These are phyloP conservation scores for Podabrus alpinus DNA, from an alignment of 2,888 invertebrate species.

Conservation along the genomic window DNA sequence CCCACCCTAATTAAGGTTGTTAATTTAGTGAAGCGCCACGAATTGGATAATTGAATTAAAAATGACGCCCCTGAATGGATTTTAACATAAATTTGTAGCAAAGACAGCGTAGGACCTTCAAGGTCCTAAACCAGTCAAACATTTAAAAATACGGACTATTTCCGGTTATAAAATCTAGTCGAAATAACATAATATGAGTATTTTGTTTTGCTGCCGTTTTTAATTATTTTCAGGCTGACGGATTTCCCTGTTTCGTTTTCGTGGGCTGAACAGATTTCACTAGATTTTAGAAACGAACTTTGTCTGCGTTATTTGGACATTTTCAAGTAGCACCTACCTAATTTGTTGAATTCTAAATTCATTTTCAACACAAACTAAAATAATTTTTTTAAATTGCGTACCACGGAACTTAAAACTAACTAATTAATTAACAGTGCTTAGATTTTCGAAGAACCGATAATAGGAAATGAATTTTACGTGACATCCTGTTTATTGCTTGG, in stretches of 20 bases:
- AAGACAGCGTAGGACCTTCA: background rate
- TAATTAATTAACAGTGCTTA: background rate
- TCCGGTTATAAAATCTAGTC: background rate
- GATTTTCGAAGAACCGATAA: background rate
- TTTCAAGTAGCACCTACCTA: background rate
- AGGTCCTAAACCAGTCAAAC: background rate
- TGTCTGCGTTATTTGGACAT: no score
- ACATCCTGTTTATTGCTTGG: background rate
- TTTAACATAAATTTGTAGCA: background rate
- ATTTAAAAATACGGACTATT: background rate
- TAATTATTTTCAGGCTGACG: no score
- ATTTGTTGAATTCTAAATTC: background rate
- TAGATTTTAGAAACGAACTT: no score
- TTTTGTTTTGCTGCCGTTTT: background rate
- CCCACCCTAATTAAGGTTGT: no score
- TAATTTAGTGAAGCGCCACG: no score
- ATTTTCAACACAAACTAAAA: background rate
- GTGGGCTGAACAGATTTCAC: no score
- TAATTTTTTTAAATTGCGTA: background rate
- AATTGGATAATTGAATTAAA: no score
- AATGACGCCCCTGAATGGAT: no score
- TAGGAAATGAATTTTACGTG: background rate
- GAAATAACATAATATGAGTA: background rate
- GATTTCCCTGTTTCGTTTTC: no score
- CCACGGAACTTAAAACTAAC: background rate